phyloP scores from a whole-genome alignment of 2,888 invertebrate species.

The Yponomeuta malinellus region DNA sequence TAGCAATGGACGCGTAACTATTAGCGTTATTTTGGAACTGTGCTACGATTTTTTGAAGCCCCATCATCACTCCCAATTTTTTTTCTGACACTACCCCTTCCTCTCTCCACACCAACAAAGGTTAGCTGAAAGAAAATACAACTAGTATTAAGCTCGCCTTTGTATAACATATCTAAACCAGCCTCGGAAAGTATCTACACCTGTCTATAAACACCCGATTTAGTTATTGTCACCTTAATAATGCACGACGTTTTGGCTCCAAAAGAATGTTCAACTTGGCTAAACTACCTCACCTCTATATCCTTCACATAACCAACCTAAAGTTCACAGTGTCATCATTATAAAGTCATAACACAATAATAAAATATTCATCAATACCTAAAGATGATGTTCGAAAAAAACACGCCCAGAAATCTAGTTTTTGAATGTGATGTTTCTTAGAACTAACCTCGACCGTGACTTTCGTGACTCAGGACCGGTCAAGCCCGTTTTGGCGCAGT shows the following conservation, averaged over 20 bases:
- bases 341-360: neutral
- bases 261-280: neutral
- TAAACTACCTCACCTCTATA: neutral
- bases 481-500: conserved; percentile 8
- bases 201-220: no score
- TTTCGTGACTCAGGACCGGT: conserved; percentile 12
- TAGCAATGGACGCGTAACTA: no score
- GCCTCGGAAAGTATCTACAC: no score
- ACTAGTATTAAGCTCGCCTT: no score
- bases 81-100: no score
- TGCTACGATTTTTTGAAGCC: no score
- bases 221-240: neutral
- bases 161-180: no score
- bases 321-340: neutral
- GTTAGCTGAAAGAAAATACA: no score
- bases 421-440: conserved; percentile 15
- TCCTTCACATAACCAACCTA: neutral
- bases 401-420: conserved; percentile 12
- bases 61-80: no score
- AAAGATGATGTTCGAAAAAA: neutral
- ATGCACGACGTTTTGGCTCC: neutral
- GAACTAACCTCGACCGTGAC: conserved; percentile 15
- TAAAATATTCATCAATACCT: neutral
- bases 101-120: no score
- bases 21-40: no score